Base-by-base conservation (phyloP, 2,113 vertebrate species). In the Pygoscelis adeliae region DNA sequence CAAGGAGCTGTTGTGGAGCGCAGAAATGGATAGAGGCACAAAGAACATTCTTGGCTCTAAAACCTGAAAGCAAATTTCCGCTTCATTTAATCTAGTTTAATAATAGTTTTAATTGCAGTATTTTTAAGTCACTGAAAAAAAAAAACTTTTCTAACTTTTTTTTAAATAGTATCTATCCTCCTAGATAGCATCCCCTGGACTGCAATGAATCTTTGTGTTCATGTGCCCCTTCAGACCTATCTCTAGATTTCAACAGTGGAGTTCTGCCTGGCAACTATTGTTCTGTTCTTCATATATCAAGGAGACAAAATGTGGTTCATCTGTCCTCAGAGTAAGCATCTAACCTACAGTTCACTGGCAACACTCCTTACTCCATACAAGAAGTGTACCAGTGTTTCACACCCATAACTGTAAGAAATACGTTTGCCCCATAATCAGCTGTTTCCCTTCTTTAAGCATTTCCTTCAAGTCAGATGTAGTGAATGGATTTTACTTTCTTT, bases 51-150 rank as follows among this genome's bases (percentile, higher is more conserved):
- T 90, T 97, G 93, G 50, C 78, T 93, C 3, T 94, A 70, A 92
- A 89, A 44, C 12, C 77, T 87, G 50, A 77, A 96, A 90, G 42
- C 46, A 84, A 71, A 94, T 94, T 96, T 95, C 87, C 6, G 0
- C 63, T 96, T 96, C 85, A 62, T 95, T 96, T 97, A 87, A 86
- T 53, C 47, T 79, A 77, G 77, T 84, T 97, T 95, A 96, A 95
- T 97, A 91, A 70, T 13, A 83, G 44, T 87, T 97, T 94, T 95
- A 95, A 86, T 86, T 88, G 47, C 15, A 73, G 36, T n/a, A 17
- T 59, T 97, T 97, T 97, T 89, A 88, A 93, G 46, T 83, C 65
- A 63, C 52, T 79, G 34, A 32, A 46, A 58, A 93, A 92, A 92
- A 93, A 87, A 65, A 38, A 2, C 6, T 61, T 95, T 72, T 85